Evolutionary conservation across 1,140 invertebrate species (phyloP).

Genomic region (Sitobion miscanthi): DNA sequence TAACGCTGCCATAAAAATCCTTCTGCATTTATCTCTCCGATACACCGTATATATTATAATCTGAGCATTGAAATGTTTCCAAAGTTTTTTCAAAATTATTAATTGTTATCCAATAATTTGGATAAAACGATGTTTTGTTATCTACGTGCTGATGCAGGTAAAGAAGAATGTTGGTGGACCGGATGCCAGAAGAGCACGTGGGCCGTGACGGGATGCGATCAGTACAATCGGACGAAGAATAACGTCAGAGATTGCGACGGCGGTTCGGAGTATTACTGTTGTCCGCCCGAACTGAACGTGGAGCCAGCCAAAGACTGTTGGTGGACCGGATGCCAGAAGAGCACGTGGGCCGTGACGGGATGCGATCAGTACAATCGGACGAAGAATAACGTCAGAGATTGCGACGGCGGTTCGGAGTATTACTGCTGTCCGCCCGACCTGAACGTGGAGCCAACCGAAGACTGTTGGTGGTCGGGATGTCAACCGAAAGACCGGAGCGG

Average conservation of each 20-base stretch:
- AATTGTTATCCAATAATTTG: background rate
- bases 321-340: background rate
- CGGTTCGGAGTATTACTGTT: constrained; percentile 55
- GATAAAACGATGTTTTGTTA: background rate
- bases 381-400: background rate
- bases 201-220: constrained; percentile 54
- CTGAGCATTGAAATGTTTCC: too few relatives aligned
- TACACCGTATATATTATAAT: background rate
- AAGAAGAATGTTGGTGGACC: constrained; percentile 56
- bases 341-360: background rate
- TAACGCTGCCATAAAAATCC: too few relatives aligned
- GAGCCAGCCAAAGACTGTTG: background rate
- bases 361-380: constrained; percentile 50
- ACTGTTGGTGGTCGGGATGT: constrained; percentile 1
- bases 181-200: constrained; percentile 51
- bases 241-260: constrained; percentile 19
- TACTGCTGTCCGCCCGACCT: constrained; percentile 39
- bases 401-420: constrained; percentile 41
- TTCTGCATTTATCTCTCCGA: too few relatives aligned
- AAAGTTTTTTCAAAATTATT: background rate
- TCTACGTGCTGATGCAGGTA: background rate
- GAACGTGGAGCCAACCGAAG: too few relatives aligned
- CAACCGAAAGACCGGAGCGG: background rate
- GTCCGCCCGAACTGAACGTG: background rate
- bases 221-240: constrained; percentile 36